Conservation (phyloP, 2,113 vertebrate genomes). For the Shinisaurus crocodilurus region DNA sequence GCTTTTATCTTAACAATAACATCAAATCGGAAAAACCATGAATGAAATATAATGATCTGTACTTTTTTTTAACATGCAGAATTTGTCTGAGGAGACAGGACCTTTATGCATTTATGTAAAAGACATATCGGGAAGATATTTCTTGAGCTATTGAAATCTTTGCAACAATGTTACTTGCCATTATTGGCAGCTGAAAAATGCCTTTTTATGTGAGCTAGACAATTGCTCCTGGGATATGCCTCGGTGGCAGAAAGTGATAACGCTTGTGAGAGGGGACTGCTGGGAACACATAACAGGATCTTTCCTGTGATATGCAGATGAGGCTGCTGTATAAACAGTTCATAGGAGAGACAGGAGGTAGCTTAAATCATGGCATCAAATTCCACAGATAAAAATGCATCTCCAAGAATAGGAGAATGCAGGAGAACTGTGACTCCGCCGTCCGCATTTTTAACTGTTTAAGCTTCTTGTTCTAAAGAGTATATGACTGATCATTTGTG, state of each 20-base stretch:
- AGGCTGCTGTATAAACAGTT: constrained; percentile 51
- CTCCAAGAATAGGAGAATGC: constrained; percentile 24
- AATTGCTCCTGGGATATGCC: constrained; percentile 47
- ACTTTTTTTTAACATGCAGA: not conserved
- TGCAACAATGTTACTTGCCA: constrained; percentile 32
- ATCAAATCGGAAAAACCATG: not conserved
- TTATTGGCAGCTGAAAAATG: constrained; percentile 43
- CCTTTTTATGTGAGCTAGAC: constrained; percentile 52
- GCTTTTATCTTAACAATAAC: constrained; percentile 9
- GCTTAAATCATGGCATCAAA: constrained; percentile 43
- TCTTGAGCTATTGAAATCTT: constrained; percentile 48
- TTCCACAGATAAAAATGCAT: constrained; percentile 46
- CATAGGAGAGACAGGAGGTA: constrained; percentile 51
- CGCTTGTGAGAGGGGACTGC: constrained; percentile 48
- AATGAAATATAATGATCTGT: constrained; percentile 25
- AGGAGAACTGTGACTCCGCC: constrained; percentile 12
- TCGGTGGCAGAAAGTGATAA: constrained; percentile 63
- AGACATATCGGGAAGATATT: constrained; percentile 25
- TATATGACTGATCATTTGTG: constrained; percentile 42
- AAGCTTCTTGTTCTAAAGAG: not conserved
- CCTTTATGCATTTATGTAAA: constrained; percentile 19
- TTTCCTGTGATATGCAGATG: constrained; percentile 60
- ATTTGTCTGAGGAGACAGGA: constrained; percentile 24
- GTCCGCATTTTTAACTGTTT: not conserved
- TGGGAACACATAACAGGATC: constrained; percentile 57